phyloP scores from a whole-genome alignment of 1,140 invertebrate genomes.

The Melitaea cinxia region DNA sequence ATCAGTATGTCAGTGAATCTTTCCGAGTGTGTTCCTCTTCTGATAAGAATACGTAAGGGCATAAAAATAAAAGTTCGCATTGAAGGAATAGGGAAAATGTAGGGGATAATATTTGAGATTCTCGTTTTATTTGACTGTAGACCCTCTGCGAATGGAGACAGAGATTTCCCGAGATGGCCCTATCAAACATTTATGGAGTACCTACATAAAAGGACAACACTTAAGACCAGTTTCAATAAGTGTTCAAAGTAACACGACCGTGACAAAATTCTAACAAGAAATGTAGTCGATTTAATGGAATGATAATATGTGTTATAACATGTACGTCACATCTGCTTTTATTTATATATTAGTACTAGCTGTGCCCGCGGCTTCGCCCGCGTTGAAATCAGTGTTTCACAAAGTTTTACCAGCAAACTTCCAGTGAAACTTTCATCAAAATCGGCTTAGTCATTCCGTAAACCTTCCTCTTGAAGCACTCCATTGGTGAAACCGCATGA shows the following conservation, averaged over 20 bases:
- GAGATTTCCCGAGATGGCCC: slow-evolving; percentile 81
- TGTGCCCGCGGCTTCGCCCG: no score
- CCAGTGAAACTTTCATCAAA: no score
- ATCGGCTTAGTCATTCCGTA: no score
- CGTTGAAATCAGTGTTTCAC: no score
- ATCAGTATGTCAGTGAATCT: slow-evolving; percentile 70
- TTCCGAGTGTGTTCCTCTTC: slow-evolving; percentile 70
- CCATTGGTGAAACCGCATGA: no score
- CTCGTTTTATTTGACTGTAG: slow-evolving; percentile 80
- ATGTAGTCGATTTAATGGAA: neutral
- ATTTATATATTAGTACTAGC: neutral
- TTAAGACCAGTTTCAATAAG: slow-evolving; percentile 80
- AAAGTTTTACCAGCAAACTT: no score
- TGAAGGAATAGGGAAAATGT: slow-evolving; percentile 77
- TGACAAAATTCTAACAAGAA: slow-evolving; percentile 13
- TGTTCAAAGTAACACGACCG: slow-evolving; percentile 57
- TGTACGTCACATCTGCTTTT: neutral
- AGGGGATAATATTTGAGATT: slow-evolving; percentile 80
- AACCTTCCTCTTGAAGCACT: no score
- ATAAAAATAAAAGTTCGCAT: slow-evolving; percentile 82
- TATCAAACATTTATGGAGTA: slow-evolving; percentile 82
- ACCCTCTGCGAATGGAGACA: slow-evolving; percentile 79
- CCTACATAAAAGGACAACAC: slow-evolving; percentile 80
- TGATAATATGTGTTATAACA: neutral
- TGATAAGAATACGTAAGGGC: slow-evolving; percentile 79